Evolutionary conservation across 2,797 vertebrate species (phyloP), one percentile per base, ranked within the genome.

Genomic region (Pseudocheirus occidentalis): DNA sequence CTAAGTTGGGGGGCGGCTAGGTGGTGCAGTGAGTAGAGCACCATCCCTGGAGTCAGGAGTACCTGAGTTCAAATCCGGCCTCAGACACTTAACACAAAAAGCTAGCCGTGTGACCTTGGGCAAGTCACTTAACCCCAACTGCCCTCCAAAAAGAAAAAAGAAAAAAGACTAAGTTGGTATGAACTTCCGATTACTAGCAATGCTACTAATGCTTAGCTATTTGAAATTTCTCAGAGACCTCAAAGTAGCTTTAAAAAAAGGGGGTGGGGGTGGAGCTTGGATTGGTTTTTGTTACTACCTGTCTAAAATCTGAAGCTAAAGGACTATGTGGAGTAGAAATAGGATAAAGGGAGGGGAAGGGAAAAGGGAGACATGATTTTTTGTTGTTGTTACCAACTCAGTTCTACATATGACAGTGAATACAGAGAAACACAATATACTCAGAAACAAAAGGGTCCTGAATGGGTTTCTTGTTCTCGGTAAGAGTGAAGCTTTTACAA

Each of bases 401-500:
- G 92, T 93, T 81, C 92, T 54, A 57, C 34, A 59, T 27, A 92
- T 5, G 52, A 54, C 28, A 58, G 55, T 55, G 55, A 91, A 9
- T 73, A 90, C 91, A 90, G 52, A 94, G 27, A 94, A 95, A 87
- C 27, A 81, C 50, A 21, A 53, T 55, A 31, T 16, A n/a, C 34
- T 92, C 54, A 92, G 53, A 90, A 87, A 94, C 58, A 6, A 92
- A 93, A 62, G 21, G n/a, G 9, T 52, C 29, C 4, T 40, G 46
- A 57, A 40, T n/a, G 16, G 28, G 16, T 91, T 31, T 54, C 18
- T 90, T 31, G 0, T 3, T 66, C 52, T 97, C 52, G 57, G 81
- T 94, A 28, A 93, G 93, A 81, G 14, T 56, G 29, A 93, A 93
- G 4, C 53, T 93, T 92, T 73, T 57, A 46, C 50, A 87, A 50